Evolutionary conservation across 2,113 vertebrate genomes (phyloP), one percentile per base, ranked within the genome.

Genomic region (Pygoscelis antarcticus): DNA sequence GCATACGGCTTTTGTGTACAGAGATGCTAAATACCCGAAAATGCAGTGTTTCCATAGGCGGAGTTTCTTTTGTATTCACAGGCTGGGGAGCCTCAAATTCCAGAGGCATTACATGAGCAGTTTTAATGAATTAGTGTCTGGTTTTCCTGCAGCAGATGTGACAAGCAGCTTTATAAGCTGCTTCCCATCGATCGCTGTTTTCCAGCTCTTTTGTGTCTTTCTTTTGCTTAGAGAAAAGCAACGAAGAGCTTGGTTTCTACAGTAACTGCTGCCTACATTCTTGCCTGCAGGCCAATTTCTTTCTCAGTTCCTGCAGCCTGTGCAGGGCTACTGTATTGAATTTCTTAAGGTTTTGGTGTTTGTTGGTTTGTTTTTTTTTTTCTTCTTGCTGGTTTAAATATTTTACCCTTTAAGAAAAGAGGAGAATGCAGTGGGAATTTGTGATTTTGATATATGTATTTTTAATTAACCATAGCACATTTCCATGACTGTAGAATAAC

Each of bases 51-150:
- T 98, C 97, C 96, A 97, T 97, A 97, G 97, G 98, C 95, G 81
- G 95, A 96, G 97, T 97, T 97, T 96, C 96, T 97, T 98, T 98
- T 98, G 95, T 98, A 72, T 96, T 97, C 94, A 77, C 90, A 83
- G 87, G 91, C 96, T 95, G 91, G 92, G 96, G 97, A 98, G 98
- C 97, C 98, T 97, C 96, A 97, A 97, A 98, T 98, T 98, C 98
- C 98, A 98, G 94, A 97, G 95, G 97, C 98, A 98, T 98, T 98
- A 98, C 97, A 98, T 96, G 96, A 97, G 96, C 96, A 97, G 95
- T 97, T 98, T 97, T 98, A 97, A 98, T 98, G 97, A 98, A 97
- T 98, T 97, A 97, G 94, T 93, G 97, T 98, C 97, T 98, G 97
- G 96, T 97, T 97, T 97, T 97, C 95, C 94, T 98, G 97, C 97